Conservation (phyloP, 2,113 vertebrate species). For the Kryptolebias marmoratus region DNA sequence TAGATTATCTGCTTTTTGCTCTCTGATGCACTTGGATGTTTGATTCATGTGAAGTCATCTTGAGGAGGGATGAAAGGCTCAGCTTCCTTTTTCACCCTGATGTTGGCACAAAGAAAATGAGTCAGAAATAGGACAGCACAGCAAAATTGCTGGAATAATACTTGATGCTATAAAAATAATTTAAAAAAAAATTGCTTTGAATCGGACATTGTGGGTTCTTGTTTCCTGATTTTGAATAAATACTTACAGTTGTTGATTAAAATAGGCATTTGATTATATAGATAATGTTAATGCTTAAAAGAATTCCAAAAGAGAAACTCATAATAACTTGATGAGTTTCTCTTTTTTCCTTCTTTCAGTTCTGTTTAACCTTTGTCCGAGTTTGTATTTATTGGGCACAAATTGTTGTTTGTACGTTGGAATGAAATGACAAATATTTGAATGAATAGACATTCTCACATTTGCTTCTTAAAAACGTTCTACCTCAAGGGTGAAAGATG, state of each 20-base stretch:
- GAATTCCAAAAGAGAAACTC: too few species aligned
- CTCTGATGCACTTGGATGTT: constrained; percentile 22
- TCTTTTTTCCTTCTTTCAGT: too few species aligned
- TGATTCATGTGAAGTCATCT: constrained; percentile 14
- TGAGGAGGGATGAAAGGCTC: not conserved
- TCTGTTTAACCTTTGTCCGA: too few species aligned
- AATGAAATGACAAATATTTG: too few species aligned
- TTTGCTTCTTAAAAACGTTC: constrained; percentile 1
- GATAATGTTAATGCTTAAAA: too few species aligned
- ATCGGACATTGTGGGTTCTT: constrained; percentile 7
- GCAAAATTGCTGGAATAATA: not conserved
- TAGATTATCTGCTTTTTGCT: constrained; percentile 12
- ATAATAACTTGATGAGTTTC: too few species aligned
- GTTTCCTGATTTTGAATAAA: not conserved
- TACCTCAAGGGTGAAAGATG: not conserved
- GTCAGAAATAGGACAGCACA: constrained; percentile 4
- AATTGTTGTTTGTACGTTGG: too few species aligned
- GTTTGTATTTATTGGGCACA: too few species aligned
- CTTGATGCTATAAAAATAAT: too few species aligned
- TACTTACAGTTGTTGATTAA: not conserved
- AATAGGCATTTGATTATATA: too few species aligned
- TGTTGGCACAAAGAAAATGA: not conserved
- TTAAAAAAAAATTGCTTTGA: not conserved
- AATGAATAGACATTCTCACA: not conserved
- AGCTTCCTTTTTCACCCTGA: constrained; percentile 6